Evolutionary conservation across 2,888 invertebrate species (phyloP), one percentile per base, ranked within the genome.

Genomic region (Hydraecia micacea): DNA sequence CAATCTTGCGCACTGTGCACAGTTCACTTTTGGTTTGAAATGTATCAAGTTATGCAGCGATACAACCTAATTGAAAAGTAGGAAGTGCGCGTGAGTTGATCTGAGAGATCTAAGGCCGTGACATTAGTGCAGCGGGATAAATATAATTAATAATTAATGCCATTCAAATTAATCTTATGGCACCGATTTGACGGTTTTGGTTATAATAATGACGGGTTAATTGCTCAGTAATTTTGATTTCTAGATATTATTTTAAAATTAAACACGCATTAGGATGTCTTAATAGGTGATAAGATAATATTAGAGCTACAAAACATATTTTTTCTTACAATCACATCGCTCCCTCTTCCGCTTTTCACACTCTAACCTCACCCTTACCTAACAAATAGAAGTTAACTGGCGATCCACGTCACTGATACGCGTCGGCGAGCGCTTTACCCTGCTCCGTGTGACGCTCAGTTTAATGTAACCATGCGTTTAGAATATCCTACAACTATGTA

Each of bases 31-130:
- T 86, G 79, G 77, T 80, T 73, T 85, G 80, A 85, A 87, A 87
- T 86, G 76, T 82, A 80, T 76, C 79, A 73, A 80, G 80, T 63
- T 73, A 69, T 77, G 76, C 79, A 81, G 78, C 87, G 75, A 86
- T 84, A 76, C 80, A 75, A 71, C 81, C 88, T 91, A 92, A 93
- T 92, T 91, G 91, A 87, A 88, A 88, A 92, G 90, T 91, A 93
- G 93, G 93, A 93, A 93, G 89, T 89, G 87, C 76, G 84, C 63
- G 74, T 55, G 60, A 67, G 66, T 75, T 81, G 68, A 77, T 79
- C 81, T 65, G 66, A 78, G 25, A 76, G 83, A 92, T 92, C 79
- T 86, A 87, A 88, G 84, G 84, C 79, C 72, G 66, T 86, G 86
- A 81, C 75, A 82, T n/a, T 58, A 58, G 80, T 85, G 81, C 46